A percentile compares a stretch with the other conserved stretches of the same genome.
Evolutionary conservation across 2,888 invertebrate genomes (phyloP).

Genomic region (Tachina lurida): DNA sequence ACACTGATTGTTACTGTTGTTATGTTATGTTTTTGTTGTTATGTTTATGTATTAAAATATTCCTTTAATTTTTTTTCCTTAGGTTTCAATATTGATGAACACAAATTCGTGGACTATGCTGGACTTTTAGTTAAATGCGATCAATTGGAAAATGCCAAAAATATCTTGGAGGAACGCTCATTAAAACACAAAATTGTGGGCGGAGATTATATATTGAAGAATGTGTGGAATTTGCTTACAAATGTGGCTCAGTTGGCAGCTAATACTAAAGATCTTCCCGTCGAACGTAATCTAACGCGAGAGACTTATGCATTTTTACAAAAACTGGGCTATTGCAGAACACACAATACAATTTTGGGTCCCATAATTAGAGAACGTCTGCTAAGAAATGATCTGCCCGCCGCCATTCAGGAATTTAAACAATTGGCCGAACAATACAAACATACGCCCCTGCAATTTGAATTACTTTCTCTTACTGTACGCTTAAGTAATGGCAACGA

Average conservation of each 20-base stretch:
- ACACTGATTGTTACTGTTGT: too few species aligned
- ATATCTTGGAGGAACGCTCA: conserved; percentile 84
- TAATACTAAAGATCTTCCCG: conserved; percentile 58
- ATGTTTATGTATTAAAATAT: background rate
- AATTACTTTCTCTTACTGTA: conserved; percentile 84
- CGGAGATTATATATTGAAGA: conserved; percentile 84
- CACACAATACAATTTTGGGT: conserved; percentile 85
- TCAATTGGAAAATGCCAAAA: conserved; percentile 77
- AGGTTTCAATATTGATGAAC: conserved; percentile 86
- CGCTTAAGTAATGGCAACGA: conserved; percentile 78
- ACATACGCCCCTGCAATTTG: conserved; percentile 87
- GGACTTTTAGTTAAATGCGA: conserved; percentile 84
- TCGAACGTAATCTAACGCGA: conserved; percentile 83
- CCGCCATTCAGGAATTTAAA: conserved; percentile 85
- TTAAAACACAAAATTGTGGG: conserved; percentile 82
- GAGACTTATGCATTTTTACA: conserved; percentile 84
- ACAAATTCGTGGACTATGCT: conserved; percentile 87
- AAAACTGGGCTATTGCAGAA: conserved; percentile 84
- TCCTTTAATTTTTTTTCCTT: conserved; percentile 21
- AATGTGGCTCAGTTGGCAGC: conserved; percentile 82
- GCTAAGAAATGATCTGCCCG: conserved; percentile 83
- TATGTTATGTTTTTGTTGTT: too few species aligned
- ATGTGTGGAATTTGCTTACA: conserved; percentile 86
- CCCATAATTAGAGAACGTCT: conserved; percentile 86
- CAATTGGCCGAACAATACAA: conserved; percentile 84